Conservation (phyloP, 1,140 invertebrate genomes). For the Carcinoscorpius rotundicauda region DNA sequence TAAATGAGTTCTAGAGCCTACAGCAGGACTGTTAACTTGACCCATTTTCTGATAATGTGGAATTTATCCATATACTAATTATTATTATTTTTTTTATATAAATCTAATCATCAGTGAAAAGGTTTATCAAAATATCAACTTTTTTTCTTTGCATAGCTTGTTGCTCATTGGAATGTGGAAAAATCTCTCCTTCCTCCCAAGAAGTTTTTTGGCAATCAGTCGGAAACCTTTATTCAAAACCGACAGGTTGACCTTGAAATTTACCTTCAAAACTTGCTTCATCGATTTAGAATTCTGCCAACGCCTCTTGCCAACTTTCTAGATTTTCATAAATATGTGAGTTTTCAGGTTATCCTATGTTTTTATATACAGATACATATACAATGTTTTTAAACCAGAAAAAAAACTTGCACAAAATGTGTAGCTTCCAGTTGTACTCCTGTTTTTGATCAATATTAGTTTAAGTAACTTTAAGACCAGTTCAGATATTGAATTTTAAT, state of each 20-base stretch:
- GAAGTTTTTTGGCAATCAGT: conserved; percentile 66
- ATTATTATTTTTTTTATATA: neutral
- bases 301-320: conserved; percentile 30
- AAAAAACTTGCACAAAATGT: too few relatives aligned
- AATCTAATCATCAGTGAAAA: too few relatives aligned
- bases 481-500: too few relatives aligned
- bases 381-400: too few relatives aligned
- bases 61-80: neutral
- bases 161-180: conserved; percentile 30
- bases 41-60: too few relatives aligned
- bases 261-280: conserved; percentile 54
- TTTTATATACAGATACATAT: too few relatives aligned
- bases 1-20: too few relatives aligned
- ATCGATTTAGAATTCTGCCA: conserved; percentile 23
- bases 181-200: conserved; percentile 81
- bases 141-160: conserved; percentile 25
- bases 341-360: conserved; percentile 10
- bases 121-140: neutral
- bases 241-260: conserved; percentile 59
- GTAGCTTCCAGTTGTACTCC: too few relatives aligned
- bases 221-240: conserved; percentile 70
- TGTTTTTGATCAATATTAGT: too few relatives aligned
- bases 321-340: conserved; percentile 36
- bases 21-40: too few relatives aligned
- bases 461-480: too few relatives aligned